phyloP scores from a whole-genome alignment of 2,888 invertebrate species.

The Torymus tubicola region DNA sequence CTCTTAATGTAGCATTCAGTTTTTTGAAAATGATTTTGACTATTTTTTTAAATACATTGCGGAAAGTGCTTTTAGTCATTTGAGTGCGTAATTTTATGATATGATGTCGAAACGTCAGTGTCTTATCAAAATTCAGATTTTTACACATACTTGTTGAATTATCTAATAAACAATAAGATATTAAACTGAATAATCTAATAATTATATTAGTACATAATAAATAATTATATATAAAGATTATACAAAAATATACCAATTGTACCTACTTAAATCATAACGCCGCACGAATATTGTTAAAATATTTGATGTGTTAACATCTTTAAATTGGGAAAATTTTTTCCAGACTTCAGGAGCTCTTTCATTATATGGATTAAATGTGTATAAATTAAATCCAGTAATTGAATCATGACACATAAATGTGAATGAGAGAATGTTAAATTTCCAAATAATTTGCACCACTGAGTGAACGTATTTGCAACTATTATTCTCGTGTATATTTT shows the following conservation, averaged over 20 bases:
- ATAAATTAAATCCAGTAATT: slow-evolving; percentile 1
- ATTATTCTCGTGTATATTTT: not conserved
- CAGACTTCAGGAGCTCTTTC: slow-evolving; percentile 7
- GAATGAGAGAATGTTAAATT: slow-evolving; percentile 11
- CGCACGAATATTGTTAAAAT: not conserved
- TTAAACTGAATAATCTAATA: no score
- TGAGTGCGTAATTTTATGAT: not conserved
- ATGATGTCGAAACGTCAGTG: not conserved
- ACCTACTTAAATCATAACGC: not conserved
- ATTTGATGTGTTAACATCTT: not conserved
- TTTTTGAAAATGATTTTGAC: not conserved
- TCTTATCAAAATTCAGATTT: not conserved
- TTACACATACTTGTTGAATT: not conserved
- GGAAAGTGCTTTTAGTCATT: not conserved
- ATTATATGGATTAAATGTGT: slow-evolving; percentile 22
- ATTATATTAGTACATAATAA: no score
- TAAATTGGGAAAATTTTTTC: not conserved
- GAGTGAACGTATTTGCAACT: slow-evolving; percentile 1
- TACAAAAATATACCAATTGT: no score
- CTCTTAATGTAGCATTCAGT: not conserved
- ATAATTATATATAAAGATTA: no score
- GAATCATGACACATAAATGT: slow-evolving; percentile 1
- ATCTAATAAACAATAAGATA: not conserved
- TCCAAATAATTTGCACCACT: slow-evolving; percentile 2
- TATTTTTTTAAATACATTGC: not conserved